Conservation (phyloP, 2,797 vertebrate species). For the Urosaurus nigricauda region DNA sequence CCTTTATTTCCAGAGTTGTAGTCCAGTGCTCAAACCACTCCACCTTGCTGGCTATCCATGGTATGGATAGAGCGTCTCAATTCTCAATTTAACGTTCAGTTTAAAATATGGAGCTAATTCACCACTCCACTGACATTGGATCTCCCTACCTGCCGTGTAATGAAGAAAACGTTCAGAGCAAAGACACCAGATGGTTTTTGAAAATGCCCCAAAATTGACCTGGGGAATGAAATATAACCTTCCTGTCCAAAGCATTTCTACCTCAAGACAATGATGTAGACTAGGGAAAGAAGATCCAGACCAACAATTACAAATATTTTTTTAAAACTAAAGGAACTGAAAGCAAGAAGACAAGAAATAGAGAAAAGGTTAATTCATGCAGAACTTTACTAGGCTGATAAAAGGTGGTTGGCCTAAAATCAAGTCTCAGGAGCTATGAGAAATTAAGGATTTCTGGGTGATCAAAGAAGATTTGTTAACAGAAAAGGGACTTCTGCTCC, state of each 20-base stretch:
- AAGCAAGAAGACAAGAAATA: not conserved
- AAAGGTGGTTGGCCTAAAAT: not conserved
- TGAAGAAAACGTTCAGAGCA: not conserved
- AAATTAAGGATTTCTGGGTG: not conserved
- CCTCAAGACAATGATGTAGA: not conserved
- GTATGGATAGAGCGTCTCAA: no score
- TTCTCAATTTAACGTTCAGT: no score
- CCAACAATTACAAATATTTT: not conserved
- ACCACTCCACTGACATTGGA: no score
- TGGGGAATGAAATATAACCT: not conserved
- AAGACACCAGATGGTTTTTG: not conserved
- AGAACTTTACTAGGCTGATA: not conserved
- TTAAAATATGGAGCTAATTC: no score
- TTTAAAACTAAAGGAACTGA: not conserved
- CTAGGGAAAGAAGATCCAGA: not conserved
- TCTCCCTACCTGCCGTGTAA: no score
- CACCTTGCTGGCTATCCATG: no score
- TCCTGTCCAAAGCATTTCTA: not conserved
- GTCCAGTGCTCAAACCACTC: no score
- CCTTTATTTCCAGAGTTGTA: no score
- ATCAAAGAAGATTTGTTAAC: constrained; percentile 1
- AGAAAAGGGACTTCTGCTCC: not conserved
- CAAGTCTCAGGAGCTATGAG: not conserved
- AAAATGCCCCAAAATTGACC: not conserved
- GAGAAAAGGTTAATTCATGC: not conserved